Evolutionary conservation across 2,888 invertebrate genomes (phyloP), one percentile per base, ranked within the genome.

Genomic region (Stomorhina lunata): DNA sequence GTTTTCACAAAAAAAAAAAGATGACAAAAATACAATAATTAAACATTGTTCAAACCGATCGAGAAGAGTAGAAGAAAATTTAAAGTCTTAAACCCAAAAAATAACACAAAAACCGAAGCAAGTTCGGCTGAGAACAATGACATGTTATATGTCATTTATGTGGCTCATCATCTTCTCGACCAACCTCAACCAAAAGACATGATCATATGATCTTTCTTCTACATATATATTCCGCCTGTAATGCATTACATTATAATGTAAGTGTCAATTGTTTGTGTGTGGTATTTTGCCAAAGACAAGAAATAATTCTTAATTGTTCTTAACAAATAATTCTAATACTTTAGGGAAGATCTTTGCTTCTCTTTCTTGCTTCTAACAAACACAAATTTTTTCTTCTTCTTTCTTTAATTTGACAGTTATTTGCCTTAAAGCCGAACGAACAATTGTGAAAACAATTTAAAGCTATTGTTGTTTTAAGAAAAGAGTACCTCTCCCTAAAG

Each of bases 341-440:
- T 37, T 5, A 22, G 17, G 25, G 63, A 27, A 57, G 32, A 63
- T 48, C 34, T 76, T 57, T 69, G 15, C 17, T 61, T 17, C 37
- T n/a, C n/a, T 20, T n/a, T 27, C 32, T n/a, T 25, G 40, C 17
- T 5, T 22, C 7, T 40, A 43, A 22, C 43, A 17, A 12, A 29
- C 48, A 10, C n/a, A n/a, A n/a, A n/a, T n/a, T n/a, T n/a, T n/a
- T n/a, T n/a, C n/a, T 59, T 69, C 34, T 34, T 53, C 37, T 50
- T 75, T 48, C 53, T 72, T 48, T 73, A 81, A 77, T 78, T 55
- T 81, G 77, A 82, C 78, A 82, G 81, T 75, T 82, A 75, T 78
- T 73, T 78, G 48, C 71, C 77, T 63, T 48, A 61, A 81, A 69
- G 73, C 40, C 66, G 37, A n/a, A n/a, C 32, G 20, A 48, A 61